Evolutionary conservation across 2,797 vertebrate genomes (phyloP).

Genomic region (Graptemys geographica): DNA sequence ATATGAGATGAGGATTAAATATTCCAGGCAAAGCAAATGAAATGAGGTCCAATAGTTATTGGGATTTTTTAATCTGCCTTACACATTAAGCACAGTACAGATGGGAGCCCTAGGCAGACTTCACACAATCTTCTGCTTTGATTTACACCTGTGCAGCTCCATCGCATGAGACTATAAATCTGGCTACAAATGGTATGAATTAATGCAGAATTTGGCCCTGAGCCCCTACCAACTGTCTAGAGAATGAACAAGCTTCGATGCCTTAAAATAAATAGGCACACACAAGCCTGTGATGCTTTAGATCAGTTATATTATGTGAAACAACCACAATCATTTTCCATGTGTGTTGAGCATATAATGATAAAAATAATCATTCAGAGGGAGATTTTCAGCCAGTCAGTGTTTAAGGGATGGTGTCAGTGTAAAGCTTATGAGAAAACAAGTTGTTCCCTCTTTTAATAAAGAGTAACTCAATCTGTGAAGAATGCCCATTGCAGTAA

Average conservation of each 20-base stretch:
- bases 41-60: slow-evolving; percentile 13
- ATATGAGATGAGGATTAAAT: slow-evolving; percentile 45
- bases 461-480: not conserved
- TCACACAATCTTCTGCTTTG: slow-evolving; percentile 26
- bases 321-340: not conserved
- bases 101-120: not conserved
- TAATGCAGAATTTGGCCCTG: slow-evolving; percentile 44
- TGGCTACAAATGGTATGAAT: slow-evolving; percentile 27
- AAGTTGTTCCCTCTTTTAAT: not conserved
- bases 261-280: slow-evolving; percentile 62
- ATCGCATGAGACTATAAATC: slow-evolving; percentile 25
- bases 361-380: not conserved
- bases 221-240: slow-evolving; percentile 37
- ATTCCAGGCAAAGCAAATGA: slow-evolving; percentile 35
- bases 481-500: not conserved
- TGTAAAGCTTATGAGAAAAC: not conserved
- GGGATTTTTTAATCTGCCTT: slow-evolving; percentile 25
- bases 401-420: not conserved
- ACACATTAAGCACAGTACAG: slow-evolving; percentile 31
- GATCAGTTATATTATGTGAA: not conserved
- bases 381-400: not conserved
- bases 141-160: not conserved
- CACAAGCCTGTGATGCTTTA: slow-evolving; percentile 26
- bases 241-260: slow-evolving; percentile 51
- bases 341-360: not conserved